A percentile compares a stretch with the other conserved stretches of the same genome.
Conservation (phyloP, 2,113 vertebrate genomes). For the Heliornis fulica region DNA sequence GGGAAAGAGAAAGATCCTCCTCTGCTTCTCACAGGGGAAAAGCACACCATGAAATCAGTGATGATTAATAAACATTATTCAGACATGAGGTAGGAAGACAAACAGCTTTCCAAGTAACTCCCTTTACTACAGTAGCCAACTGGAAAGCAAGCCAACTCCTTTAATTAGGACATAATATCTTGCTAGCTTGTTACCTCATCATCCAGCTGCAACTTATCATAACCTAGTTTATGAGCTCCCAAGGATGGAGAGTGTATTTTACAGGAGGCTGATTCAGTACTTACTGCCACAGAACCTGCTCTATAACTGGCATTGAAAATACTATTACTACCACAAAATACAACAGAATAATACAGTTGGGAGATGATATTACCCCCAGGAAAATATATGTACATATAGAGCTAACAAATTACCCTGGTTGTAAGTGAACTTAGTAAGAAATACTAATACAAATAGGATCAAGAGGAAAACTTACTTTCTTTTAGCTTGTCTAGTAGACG, state of each 20-base stretch:
- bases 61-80: constrained; percentile 45
- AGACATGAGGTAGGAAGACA: constrained; percentile 32
- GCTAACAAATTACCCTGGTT: background rate
- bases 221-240: background rate
- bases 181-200: constrained; percentile 28
- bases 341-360: background rate
- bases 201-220: constrained; percentile 33
- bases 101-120: constrained; percentile 49
- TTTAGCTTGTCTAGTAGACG: background rate
- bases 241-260: background rate
- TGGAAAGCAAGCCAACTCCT: background rate
- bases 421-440: background rate
- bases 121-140: constrained; percentile 41
- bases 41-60: background rate
- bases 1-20: background rate
- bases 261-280: background rate
- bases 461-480: background rate
- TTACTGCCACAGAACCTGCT: background rate
- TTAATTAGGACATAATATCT: constrained; percentile 45
- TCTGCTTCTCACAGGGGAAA: background rate
- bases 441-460: background rate
- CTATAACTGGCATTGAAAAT: background rate
- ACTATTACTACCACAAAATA: background rate
- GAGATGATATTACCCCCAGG: background rate
- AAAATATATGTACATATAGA: background rate